Base-by-base conservation (phyloP, 53 echinoderm and acorn worm genomes). In the Hippasteria phrygiana region DNA sequence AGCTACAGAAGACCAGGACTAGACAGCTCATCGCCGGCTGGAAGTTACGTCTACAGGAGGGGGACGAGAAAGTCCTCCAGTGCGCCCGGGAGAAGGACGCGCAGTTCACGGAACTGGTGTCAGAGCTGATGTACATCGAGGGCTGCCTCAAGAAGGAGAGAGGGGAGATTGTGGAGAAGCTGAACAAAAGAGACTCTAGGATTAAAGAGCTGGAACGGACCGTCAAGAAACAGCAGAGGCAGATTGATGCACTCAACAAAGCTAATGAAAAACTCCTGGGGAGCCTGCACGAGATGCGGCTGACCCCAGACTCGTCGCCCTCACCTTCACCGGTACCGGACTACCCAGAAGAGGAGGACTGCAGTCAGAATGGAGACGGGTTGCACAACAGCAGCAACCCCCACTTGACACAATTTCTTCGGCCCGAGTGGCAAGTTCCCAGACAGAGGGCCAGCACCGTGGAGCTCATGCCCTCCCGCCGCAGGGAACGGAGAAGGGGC, bases 21-120 rank as follows among this genome's bases (percentile, higher is more conserved):
- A 89, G 92, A 93, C 99, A 99, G 80, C 91, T 99, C 20, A 90
- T 99, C 28, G 90, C 96, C 26, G 93, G 94, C 76, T 96, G 96
- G 94, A 91, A 96, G 77, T 32, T 94, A 22, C 91, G 94, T 55
- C 87, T 94, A 51, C 87, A 96, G 65, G 93, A 94, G 31, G 91
- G 93, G 39, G 94, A 96, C 65, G 93, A 99, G 35, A 94, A 95
- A 51, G 51, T 99, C 45, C 74, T 87, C 40, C 34, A 89, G 28
- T 93, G 93, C 24, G 91, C 94, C 10, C 79, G 91, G 54, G 96
- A 99, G 75, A 96, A 90, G 48, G 99, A 99, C 77, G 50, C 73
- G 1, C 94, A 99, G 51, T 88, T 99, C 42, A 91, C 94, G 22
- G 92, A 93, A 24, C 91, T 99, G 29, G 82, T 91, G 35, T 94